Percentiles rank a stretch among this genome's conserved stretches.
Conservation (phyloP, 1,140 invertebrate genomes). For the Apolygus lucorum region DNA sequence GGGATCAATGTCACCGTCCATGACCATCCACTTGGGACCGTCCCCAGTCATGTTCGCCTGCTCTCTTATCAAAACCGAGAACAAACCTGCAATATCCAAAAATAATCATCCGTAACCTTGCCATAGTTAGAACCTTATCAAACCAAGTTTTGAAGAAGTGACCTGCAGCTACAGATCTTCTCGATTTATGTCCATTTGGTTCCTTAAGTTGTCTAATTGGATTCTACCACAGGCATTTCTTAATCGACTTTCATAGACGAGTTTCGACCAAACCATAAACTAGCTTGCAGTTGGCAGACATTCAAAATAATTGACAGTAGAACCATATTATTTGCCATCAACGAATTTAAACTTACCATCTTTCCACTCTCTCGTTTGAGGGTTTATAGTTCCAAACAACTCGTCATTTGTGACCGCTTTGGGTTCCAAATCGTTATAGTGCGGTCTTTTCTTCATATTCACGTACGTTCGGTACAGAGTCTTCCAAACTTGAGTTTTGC, state of each 20-base stretch:
- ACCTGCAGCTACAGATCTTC: no score
- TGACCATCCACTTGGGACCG: slow-evolving; percentile 90
- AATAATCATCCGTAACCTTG: background rate
- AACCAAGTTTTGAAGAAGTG: no score
- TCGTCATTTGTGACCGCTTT: slow-evolving; percentile 95
- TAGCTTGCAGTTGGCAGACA: no score
- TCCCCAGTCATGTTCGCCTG: slow-evolving; percentile 77
- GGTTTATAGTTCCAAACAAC: slow-evolving; percentile 91
- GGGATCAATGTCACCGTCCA: slow-evolving; percentile 94
- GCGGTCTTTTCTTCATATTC: slow-evolving; percentile 68
- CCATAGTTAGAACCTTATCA: no score
- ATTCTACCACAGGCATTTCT: no score
- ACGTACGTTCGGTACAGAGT: slow-evolving; percentile 75
- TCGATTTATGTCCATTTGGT: no score
- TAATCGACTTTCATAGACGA: no score
- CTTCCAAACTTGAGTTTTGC: slow-evolving; percentile 89
- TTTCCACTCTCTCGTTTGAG: slow-evolving; percentile 91
- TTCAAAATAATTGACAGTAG: no score
- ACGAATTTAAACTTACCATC: slow-evolving; percentile 77
- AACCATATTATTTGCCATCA: no score
- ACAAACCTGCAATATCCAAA: slow-evolving; percentile 53
- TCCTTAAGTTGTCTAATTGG: no score
- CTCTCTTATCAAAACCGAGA: slow-evolving; percentile 87
- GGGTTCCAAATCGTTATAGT: slow-evolving; percentile 84
- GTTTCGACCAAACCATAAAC: no score